Evolutionary conservation across 2,797 vertebrate species (phyloP).

Genomic region (Platalea minor): DNA sequence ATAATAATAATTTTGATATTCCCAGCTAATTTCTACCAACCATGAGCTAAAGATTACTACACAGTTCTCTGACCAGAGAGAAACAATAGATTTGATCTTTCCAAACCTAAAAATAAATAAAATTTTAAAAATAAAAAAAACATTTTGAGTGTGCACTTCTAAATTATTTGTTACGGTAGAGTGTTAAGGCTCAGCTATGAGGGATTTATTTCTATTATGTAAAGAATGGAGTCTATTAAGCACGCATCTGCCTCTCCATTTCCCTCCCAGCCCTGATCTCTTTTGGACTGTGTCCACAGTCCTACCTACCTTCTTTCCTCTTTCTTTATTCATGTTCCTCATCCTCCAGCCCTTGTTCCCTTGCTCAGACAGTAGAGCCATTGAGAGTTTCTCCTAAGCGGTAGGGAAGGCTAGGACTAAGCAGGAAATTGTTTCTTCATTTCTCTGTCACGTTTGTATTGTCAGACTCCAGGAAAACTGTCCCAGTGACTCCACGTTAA

Average conservation of each 20-base stretch:
- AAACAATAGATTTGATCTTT: background rate
- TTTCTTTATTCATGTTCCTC: background rate
- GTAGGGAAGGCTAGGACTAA: background rate
- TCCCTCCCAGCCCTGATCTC: background rate
- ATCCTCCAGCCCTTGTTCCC: background rate
- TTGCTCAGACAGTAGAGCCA: background rate
- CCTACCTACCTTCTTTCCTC: background rate
- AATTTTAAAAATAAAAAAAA: background rate
- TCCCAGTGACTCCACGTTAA: background rate
- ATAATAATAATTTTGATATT: background rate
- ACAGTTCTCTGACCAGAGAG: background rate
- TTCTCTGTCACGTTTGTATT: background rate
- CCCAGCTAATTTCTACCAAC: background rate
- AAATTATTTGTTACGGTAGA: background rate
- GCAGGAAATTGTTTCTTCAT: background rate
- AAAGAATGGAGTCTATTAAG: background rate
- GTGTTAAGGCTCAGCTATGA: background rate
- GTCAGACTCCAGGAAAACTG: background rate
- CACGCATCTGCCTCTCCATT: background rate
- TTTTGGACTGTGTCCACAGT: background rate
- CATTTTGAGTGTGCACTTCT: background rate
- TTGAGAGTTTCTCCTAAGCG: background rate
- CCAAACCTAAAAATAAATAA: background rate
- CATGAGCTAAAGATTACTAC: background rate
- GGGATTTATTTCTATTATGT: background rate